Percentiles rank a stretch among this genome's conserved stretches.
These are phyloP conservation scores for Pristionchus arcanus DNA, from an alignment of 2,888 invertebrate species.

Conservation along the genomic window DNA sequence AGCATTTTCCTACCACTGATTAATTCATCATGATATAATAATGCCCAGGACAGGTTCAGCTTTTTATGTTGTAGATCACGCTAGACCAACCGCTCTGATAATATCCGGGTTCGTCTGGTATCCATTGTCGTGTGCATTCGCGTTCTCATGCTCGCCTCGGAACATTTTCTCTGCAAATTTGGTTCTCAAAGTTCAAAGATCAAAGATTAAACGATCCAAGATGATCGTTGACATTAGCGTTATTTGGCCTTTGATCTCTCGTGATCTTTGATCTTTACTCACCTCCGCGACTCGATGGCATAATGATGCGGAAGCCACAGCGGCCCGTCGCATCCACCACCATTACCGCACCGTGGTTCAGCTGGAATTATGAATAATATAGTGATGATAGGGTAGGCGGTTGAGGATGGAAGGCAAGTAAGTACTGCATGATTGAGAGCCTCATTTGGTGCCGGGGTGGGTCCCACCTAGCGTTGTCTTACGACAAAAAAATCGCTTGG, in stretches of 20 bases:
- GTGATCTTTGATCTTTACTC: background rate
- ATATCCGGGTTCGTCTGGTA: constrained; percentile 9
- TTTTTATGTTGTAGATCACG: background rate
- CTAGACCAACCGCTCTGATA: background rate
- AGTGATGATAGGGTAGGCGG: background rate
- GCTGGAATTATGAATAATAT: background rate
- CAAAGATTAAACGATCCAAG: background rate
- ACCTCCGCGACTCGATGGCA: background rate
- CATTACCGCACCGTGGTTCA: constrained; percentile 26
- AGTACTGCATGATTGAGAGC: too few relatives aligned
- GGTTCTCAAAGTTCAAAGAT: background rate
- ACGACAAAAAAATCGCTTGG: too few relatives aligned
- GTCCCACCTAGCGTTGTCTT: too few relatives aligned
- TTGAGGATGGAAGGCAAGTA: too few relatives aligned
- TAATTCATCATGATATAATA: too few relatives aligned
- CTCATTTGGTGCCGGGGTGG: too few relatives aligned
- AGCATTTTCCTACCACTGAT: too few relatives aligned
- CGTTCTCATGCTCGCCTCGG: constrained; percentile 11
- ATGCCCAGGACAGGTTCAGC: too few relatives aligned
- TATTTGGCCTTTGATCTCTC: background rate
- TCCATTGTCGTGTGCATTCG: background rate
- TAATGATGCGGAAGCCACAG: background rate
- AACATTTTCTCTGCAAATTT: background rate
- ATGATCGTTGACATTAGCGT: background rate
- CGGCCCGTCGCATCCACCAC: background rate